Conservation (phyloP, 2,797 vertebrate species). For the Microhierax caerulescens region DNA sequence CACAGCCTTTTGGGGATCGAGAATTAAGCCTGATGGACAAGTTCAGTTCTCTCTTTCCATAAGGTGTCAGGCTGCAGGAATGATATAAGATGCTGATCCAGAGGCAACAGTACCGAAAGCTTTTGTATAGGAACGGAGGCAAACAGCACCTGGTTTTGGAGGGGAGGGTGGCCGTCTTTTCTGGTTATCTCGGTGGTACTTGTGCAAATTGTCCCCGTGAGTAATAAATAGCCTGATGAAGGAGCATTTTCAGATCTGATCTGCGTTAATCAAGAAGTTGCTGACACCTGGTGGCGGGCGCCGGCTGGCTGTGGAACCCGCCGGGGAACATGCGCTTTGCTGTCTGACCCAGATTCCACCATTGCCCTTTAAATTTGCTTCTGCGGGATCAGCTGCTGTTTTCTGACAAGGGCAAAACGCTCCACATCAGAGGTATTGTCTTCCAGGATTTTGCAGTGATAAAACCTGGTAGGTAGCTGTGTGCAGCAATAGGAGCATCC, state of each 20-base stretch:
- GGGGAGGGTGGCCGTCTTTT: neutral
- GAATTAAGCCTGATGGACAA: neutral
- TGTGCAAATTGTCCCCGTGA: neutral
- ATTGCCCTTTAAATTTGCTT: neutral
- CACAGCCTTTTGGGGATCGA: rapidly evolving
- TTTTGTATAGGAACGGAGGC: neutral
- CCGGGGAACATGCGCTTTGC: neutral
- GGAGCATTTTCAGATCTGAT: neutral
- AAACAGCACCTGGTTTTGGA: neutral
- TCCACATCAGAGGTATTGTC: neutral
- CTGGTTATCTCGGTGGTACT: rapidly evolving
- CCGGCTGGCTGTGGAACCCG: neutral
- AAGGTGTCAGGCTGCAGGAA: neutral
- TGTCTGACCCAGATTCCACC: slow-evolving; percentile 15
- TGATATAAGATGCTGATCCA: neutral
- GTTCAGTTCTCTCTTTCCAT: neutral
- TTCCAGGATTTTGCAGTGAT: neutral
- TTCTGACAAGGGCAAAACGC: neutral
- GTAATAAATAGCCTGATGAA: neutral
- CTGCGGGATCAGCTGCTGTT: neutral
- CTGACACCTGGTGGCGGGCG: slow-evolving; percentile 75
- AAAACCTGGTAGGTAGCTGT: neutral
- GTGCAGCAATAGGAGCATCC: neutral
- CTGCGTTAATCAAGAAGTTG: slow-evolving; percentile 39
- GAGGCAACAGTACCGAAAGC: neutral